Evolutionary conservation across 2,888 invertebrate species (phyloP), one percentile per base, ranked within the genome.

Genomic region (Argynnis bischoffii): DNA sequence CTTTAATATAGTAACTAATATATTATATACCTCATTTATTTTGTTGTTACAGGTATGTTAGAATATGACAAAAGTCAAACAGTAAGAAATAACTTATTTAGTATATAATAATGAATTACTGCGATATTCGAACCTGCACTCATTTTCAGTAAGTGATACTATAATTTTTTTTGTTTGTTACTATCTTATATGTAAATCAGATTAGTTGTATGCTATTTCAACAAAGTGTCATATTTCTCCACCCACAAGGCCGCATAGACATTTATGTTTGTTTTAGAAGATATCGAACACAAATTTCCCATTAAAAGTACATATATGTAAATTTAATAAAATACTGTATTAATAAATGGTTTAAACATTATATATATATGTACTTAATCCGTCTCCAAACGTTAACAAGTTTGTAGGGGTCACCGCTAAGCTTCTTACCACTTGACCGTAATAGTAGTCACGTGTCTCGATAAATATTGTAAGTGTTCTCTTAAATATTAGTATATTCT

Each of bases 351-450:
- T n/a, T 31, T 26, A 14, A 51, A 51, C 35, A 61, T 31, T 35
- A 61, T 46, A 47, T 46, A 15, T 31, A 47, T 66, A 66, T 73
- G 74, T 74, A 81, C 16, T 48, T 87, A 85, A 88, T 86, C 85
- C 78, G 81, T 84, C 85, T 64, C 54, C n/a, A 54, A 59, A 69
- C 81, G 81, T 87, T 85, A 85, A 78, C 76, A 59, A 66, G 67
- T 78, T 74, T 74, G 74, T 64, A 70, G 77, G 79, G 83, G 83
- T 81, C 79, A 78, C 55, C 68, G 69, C 73, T 87, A 89, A 89
- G 87, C 88, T 81, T 76, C 85, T 89, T 89, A 88, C 70, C 69
- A 84, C 85, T 89, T 88, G 87, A 88, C 88, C 88, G 85, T 82
- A 78, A 84, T 84, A 78, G 75, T 75, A 63, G 26, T 65, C 55